A percentile compares a stretch with the other conserved stretches of the same genome.
Conservation (phyloP, 2,888 invertebrate species). For the Calameuta pallipes region DNA sequence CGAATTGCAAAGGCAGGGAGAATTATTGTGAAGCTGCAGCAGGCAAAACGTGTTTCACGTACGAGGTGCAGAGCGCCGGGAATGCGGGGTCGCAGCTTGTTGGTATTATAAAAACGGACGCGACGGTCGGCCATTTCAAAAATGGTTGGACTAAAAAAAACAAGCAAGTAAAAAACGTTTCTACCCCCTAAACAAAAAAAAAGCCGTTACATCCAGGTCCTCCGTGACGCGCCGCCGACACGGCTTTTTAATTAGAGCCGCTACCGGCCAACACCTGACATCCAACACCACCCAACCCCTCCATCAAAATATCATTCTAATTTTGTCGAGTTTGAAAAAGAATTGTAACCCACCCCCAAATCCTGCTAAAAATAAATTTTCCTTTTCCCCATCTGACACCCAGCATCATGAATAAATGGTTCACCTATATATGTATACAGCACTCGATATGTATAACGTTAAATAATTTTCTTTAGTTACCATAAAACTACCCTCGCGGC, state of each 20-base stretch:
- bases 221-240: slow-evolving; percentile 53
- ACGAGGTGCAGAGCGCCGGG: not conserved
- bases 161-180: slow-evolving; percentile 29
- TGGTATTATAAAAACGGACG: slow-evolving; percentile 61
- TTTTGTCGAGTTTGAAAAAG: slow-evolving; percentile 54
- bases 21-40: slow-evolving; percentile 56
- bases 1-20: slow-evolving; percentile 50
- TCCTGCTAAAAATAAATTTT: not conserved
- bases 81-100: slow-evolving; percentile 42
- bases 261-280: slow-evolving; percentile 63
- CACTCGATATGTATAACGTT: not conserved
- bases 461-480: not conserved
- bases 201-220: slow-evolving; percentile 32
- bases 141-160: slow-evolving; percentile 46
- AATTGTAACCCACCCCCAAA: slow-evolving; percentile 10
- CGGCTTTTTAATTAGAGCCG: slow-evolving; percentile 66
- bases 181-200: slow-evolving; percentile 25
- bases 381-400: not conserved
- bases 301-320: slow-evolving; percentile 65
- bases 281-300: slow-evolving; percentile 56
- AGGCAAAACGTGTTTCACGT: slow-evolving; percentile 24
- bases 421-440: not conserved
- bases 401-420: not conserved
- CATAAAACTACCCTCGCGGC: not conserved
- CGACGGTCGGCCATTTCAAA: slow-evolving; percentile 60